A percentile compares a stretch with the other conserved stretches of the same genome.
Conservation (phyloP, 2,113 vertebrate species). For the Solenodon paradoxus region DNA sequence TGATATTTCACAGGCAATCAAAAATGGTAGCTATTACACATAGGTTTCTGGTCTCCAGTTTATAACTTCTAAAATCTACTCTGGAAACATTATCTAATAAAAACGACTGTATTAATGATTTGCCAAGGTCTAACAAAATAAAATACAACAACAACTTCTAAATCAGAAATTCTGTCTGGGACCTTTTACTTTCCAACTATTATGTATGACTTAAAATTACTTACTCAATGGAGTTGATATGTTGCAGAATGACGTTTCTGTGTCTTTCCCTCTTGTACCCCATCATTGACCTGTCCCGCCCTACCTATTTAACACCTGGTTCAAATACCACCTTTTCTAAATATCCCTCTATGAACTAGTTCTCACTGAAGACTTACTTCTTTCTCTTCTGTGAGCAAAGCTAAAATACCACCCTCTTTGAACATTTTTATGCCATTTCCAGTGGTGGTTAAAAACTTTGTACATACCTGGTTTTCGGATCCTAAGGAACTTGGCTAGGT, state of each 20-base stretch:
- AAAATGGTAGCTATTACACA: not conserved
- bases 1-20: not conserved
- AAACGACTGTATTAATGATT: not conserved
- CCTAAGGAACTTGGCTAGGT: not conserved
- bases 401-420: not conserved
- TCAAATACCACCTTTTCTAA: not conserved
- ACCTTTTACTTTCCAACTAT: not conserved
- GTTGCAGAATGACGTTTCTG: not conserved
- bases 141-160: not conserved
- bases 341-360: not conserved
- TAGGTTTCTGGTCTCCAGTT: not conserved
- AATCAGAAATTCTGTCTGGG: not conserved
- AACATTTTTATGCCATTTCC: not conserved
- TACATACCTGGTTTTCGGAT: not conserved
- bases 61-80: constrained; percentile 25
- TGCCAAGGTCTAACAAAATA: not conserved
- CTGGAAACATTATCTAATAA: not conserved
- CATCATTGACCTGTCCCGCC: not conserved
- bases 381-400: not conserved
- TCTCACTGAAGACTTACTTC: not conserved
- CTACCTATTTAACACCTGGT: not conserved
- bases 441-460: not conserved
- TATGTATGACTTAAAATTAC: not conserved
- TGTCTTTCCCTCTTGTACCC: not conserved
- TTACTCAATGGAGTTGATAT: too few species aligned